A percentile compares a stretch with the other conserved stretches of the same genome.
These are phyloP conservation scores for Ptiloglossa arizonensis DNA, from an alignment of 1,140 invertebrate species.

Conservation along the genomic window DNA sequence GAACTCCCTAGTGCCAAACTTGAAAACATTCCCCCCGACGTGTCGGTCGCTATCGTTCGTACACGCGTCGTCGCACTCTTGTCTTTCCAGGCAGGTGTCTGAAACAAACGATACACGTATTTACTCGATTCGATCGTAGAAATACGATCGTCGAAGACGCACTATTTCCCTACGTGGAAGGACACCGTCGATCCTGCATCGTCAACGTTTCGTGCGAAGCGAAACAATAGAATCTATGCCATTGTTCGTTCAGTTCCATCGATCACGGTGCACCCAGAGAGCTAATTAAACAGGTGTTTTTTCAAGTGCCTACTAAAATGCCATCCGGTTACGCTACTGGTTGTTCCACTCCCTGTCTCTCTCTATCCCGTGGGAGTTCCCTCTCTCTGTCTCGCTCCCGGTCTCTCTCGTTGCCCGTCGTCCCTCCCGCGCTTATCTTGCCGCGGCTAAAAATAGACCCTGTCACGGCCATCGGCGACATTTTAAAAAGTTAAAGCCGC, in stretches of 20 bases:
- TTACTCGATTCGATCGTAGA: not conserved
- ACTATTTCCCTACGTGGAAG: not conserved
- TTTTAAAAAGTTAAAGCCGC: conserved; percentile 79
- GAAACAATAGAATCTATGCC: not conserved
- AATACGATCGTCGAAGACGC: not conserved
- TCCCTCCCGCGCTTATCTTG: conserved; percentile 76
- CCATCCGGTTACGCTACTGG: conserved; percentile 59
- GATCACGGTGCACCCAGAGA: conserved; percentile 10
- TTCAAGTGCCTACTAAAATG: conserved; percentile 39
- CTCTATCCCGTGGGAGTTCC: conserved; percentile 6
- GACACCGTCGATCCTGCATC: not conserved
- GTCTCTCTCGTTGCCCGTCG: conserved; percentile 28
- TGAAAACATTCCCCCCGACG: not conserved
- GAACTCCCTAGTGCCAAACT: not conserved
- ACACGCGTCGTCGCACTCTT: not conserved
- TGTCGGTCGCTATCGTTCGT: not conserved
- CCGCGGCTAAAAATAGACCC: conserved; percentile 79
- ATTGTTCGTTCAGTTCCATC: not conserved
- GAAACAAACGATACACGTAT: not conserved
- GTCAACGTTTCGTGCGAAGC: not conserved
- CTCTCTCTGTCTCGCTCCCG: conserved; percentile 22
- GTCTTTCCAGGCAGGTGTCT: not conserved
- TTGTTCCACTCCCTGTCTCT: conserved; percentile 36
- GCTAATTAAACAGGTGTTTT: conserved; percentile 61
- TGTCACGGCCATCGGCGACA: conserved; percentile 81